Evolutionary conservation across 2,797 vertebrate genomes (phyloP).

Genomic region (Pteropus rufus): DNA sequence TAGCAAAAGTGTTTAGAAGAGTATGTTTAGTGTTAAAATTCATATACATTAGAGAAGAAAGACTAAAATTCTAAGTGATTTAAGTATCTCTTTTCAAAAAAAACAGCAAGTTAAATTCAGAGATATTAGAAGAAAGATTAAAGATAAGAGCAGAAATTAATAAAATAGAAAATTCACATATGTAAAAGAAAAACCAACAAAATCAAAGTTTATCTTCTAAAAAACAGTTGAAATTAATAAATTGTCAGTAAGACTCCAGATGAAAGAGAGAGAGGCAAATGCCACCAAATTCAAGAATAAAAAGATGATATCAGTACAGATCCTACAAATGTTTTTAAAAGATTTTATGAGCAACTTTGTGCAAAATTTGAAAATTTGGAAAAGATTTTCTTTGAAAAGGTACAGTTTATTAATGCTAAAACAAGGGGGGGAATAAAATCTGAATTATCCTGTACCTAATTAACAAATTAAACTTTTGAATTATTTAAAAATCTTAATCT

Average conservation of each 20-base stretch:
- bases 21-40: background rate
- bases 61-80: background rate
- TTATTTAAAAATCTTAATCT: background rate
- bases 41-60: background rate
- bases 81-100: background rate
- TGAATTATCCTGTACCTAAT: background rate
- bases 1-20: background rate
- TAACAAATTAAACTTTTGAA: constrained; percentile 3
- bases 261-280: background rate
- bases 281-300: background rate
- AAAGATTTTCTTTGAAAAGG: background rate
- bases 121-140: background rate
- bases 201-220: background rate
- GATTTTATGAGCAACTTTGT: background rate
- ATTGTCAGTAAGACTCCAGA: background rate
- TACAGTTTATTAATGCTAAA: background rate
- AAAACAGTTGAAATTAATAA: background rate
- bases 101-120: background rate
- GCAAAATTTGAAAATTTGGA: background rate
- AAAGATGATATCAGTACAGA: background rate
- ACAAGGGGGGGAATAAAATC: background rate
- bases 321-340: background rate
- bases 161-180: constrained; percentile 15
- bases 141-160: background rate
- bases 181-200: background rate